A percentile compares a stretch with the other conserved stretches of the same genome.
phyloP scores from a whole-genome alignment of 2,797 vertebrate species.

The Anabas testudineus region DNA sequence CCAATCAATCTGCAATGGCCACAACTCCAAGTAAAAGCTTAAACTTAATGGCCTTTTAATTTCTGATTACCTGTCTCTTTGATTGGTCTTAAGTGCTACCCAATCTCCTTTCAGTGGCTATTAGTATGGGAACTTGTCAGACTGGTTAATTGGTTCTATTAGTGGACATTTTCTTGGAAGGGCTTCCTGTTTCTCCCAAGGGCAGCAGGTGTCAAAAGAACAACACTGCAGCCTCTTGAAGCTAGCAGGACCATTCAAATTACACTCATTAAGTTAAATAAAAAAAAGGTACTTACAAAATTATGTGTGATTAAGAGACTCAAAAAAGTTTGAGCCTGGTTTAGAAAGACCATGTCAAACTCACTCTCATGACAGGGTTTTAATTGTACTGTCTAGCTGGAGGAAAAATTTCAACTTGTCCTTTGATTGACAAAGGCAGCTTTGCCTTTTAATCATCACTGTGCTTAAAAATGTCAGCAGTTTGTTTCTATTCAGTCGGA shows the following conservation, averaged over 20 bases:
- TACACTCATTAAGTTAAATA: conserved; percentile 60
- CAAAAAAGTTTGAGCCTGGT: conserved; percentile 28
- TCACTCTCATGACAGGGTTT: conserved; percentile 3
- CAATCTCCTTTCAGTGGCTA: conserved; percentile 81
- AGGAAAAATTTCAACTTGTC: conserved; percentile 26
- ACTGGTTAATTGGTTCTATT: conserved; percentile 87
- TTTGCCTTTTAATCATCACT: conserved; percentile 29
- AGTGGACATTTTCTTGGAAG: conserved; percentile 75
- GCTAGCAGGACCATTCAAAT: conserved; percentile 38
- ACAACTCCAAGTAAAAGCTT: conserved; percentile 77
- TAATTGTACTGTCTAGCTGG: conserved; percentile 21
- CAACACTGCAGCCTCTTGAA: conserved; percentile 40
- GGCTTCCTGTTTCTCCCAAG: conserved; percentile 73
- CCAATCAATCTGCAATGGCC: conserved; percentile 47
- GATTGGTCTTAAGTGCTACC: conserved; percentile 79
- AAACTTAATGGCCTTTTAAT: conserved; percentile 78
- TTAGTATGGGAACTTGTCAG: conserved; percentile 84
- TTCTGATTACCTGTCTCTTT: conserved; percentile 85
- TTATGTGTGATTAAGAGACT: conserved; percentile 44
- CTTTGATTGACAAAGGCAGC: conserved; percentile 26
- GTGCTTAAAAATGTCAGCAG: conserved; percentile 26
- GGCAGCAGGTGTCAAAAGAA: conserved; percentile 64
- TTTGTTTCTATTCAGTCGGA: conserved; percentile 42
- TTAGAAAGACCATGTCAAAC: conserved; percentile 38
- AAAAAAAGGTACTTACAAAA: conserved; percentile 39